A percentile compares a stretch with the other conserved stretches of the same genome.
phyloP scores from a whole-genome alignment of 2,888 invertebrate genomes.

The Phragmatobia fuliginosa region DNA sequence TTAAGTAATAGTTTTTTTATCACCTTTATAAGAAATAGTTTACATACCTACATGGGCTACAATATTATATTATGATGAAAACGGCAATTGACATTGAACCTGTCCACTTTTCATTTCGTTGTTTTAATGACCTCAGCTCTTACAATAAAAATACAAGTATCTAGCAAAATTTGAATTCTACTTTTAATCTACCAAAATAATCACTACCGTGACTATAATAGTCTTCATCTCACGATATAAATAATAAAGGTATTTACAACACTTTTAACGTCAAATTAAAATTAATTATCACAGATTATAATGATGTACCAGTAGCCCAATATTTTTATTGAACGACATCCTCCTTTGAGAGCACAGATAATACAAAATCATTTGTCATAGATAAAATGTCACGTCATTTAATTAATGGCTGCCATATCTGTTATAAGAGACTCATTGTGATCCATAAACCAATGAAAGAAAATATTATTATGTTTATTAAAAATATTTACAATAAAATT shows the following conservation, averaged over 20 bases:
- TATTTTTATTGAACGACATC: conserved; percentile 50
- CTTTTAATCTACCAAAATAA: background rate
- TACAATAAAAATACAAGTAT: too few relatives aligned
- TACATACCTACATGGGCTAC: too few relatives aligned
- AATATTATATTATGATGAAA: too few relatives aligned
- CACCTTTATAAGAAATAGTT: too few relatives aligned
- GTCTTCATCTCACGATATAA: conserved; percentile 4
- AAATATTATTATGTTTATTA: background rate
- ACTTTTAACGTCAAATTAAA: conserved; percentile 35
- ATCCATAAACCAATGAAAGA: background rate
- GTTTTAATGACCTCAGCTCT: too few relatives aligned
- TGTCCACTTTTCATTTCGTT: too few relatives aligned
- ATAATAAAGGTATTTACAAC: conserved; percentile 13
- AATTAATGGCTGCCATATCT: conserved; percentile 50
- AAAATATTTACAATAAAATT: too few relatives aligned
- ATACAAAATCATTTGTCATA: conserved; percentile 69
- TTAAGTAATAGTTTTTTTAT: too few relatives aligned
- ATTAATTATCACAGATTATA: conserved; percentile 26
- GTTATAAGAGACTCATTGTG: conserved; percentile 31
- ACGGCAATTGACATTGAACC: too few relatives aligned
- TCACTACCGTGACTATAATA: background rate
- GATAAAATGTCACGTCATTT: conserved; percentile 64
- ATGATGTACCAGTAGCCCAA: conserved; percentile 47
- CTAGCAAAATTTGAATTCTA: background rate
- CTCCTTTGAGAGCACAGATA: conserved; percentile 55